These are phyloP conservation scores for Percopsis transmontana DNA, from an alignment of 2,113 vertebrate genomes.

Conservation along the genomic window DNA sequence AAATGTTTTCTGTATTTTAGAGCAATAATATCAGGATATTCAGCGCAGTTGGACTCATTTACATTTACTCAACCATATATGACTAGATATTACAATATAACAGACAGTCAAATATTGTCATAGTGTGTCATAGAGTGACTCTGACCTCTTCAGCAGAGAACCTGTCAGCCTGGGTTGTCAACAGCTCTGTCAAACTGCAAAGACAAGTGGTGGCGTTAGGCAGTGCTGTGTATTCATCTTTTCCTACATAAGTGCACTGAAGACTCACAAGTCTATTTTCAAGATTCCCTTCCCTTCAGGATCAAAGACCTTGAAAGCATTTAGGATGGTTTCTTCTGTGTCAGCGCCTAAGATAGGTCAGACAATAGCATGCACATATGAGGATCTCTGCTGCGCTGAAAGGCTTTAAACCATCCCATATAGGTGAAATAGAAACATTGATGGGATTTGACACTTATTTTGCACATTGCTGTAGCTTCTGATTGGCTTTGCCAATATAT, in stretches of 20 bases:
- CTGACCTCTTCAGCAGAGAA: constrained; percentile 92
- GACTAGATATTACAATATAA: no score
- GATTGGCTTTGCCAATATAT: not conserved
- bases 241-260: constrained; percentile 12
- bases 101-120: constrained; percentile 22
- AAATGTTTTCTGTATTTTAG: not conserved
- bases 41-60: no score
- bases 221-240: no score
- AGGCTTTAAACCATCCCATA: no score
- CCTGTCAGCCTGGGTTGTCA: constrained; percentile 93
- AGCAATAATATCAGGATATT: not conserved
- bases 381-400: no score
- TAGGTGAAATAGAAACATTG: no score
- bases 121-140: not conserved
- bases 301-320: constrained; percentile 95
- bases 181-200: constrained; percentile 89
- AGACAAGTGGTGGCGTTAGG: not conserved
- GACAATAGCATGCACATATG: not conserved
- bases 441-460: no score
- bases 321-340: constrained; percentile 93
- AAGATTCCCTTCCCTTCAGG: constrained; percentile 90
- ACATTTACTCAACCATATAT: no score
- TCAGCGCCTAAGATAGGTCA: constrained; percentile 82
- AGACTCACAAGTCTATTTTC: constrained; percentile 93
- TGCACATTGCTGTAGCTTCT: not conserved